Conservation (phyloP, 2,888 invertebrate species). For the Drosophila falleni region DNA sequence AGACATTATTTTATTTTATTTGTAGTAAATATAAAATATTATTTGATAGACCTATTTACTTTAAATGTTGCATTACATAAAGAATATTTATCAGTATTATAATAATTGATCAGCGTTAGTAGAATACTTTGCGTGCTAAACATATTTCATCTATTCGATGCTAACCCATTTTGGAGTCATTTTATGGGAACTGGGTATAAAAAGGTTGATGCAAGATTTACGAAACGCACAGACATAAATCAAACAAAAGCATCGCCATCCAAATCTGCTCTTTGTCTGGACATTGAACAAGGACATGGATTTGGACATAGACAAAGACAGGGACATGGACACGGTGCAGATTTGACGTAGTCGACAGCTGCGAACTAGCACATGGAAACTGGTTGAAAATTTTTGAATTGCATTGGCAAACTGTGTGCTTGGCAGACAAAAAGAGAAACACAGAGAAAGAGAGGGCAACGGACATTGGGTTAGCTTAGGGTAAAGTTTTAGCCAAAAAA, state of each 20-base stretch:
- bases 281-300: conserved; percentile 41
- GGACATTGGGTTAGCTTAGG: conserved; percentile 1
- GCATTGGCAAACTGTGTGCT: conserved; percentile 30
- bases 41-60: too few species aligned
- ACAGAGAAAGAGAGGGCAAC: not conserved
- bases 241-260: conserved; percentile 59
- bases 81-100: not conserved
- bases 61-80: not conserved
- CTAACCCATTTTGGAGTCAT: not conserved
- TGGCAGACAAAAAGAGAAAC: not conserved
- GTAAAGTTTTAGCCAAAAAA: conserved; percentile 57
- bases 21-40: not conserved
- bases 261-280: conserved; percentile 21
- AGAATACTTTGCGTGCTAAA: too few species aligned
- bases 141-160: too few species aligned
- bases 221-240: conserved; percentile 62
- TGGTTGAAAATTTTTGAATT: conserved; percentile 54
- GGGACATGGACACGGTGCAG: conserved; percentile 44
- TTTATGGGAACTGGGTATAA: not conserved
- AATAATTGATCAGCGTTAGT: too few species aligned
- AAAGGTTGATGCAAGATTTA: conserved; percentile 27
- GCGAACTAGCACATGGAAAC: conserved; percentile 31
- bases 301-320: conserved; percentile 17
- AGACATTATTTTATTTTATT: too few species aligned
- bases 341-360: conserved; percentile 51